phyloP scores from a whole-genome alignment of 2,113 vertebrate species.

The Bubalus kerabau region DNA sequence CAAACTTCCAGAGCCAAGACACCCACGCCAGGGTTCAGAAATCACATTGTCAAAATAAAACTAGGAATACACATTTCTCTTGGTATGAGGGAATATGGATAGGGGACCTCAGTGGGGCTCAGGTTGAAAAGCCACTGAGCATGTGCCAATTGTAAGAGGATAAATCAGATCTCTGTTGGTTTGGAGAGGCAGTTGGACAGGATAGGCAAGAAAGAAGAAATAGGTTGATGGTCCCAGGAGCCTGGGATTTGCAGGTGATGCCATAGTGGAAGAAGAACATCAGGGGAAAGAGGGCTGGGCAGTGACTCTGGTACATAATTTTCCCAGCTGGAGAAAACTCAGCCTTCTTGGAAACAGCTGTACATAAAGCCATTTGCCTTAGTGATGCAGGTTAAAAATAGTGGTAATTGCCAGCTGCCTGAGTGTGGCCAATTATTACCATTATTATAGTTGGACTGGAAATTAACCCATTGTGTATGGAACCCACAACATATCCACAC shows the following conservation, averaged over 20 bases:
- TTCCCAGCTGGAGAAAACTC: not conserved
- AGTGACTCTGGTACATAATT: not conserved
- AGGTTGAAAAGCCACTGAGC: not conserved
- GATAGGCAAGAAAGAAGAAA: not conserved
- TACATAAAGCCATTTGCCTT: not conserved
- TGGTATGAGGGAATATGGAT: not conserved
- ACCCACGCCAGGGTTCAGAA: not conserved
- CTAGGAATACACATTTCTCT: not conserved
- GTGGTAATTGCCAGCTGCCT: conserved; percentile 45
- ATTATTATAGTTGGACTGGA: conserved; percentile 48
- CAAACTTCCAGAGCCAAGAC: not conserved
- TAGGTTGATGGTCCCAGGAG: not conserved
- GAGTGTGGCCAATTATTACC: conserved; percentile 38
- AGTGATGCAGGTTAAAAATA: conserved; percentile 50
- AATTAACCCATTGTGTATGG: conserved; percentile 35
- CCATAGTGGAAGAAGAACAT: not conserved
- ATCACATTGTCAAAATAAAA: not conserved
- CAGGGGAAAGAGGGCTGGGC: not conserved
- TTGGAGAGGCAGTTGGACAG: not conserved
- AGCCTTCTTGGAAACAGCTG: not conserved
- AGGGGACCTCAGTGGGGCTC: not conserved
- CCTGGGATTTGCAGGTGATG: not conserved
- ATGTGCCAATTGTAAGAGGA: not conserved
- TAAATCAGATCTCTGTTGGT: not conserved
- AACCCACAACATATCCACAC: not conserved